A percentile compares a stretch with the other conserved stretches of the same genome.
Evolutionary conservation across 2,888 invertebrate genomes (phyloP).

Genomic region (Caenorhabditis sp.): DNA sequence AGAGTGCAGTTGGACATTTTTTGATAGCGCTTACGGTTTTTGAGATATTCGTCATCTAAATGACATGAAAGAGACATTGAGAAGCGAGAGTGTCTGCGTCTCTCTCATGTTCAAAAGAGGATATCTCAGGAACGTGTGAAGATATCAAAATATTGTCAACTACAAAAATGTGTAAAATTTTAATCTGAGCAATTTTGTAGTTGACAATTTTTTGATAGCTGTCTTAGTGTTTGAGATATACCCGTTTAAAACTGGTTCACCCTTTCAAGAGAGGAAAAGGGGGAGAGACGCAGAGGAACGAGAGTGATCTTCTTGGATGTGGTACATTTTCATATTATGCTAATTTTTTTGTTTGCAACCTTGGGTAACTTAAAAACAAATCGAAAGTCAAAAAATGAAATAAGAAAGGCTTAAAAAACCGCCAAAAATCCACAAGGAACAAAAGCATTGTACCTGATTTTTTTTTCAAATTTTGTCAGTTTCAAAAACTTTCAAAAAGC

Average conservation of each 20-base stretch:
- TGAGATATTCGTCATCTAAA: no score
- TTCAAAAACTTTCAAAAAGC: neutral
- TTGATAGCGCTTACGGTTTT: no score
- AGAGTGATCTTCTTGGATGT: no score
- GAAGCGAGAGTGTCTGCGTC: neutral
- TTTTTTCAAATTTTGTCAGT: neutral
- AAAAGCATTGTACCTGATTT: no score
- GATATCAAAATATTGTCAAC: neutral
- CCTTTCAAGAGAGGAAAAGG: neutral
- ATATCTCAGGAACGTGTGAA: neutral
- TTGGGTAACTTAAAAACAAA: no score
- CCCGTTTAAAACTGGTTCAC: neutral
- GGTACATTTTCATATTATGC: no score
- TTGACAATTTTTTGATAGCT: conserved; percentile 6
- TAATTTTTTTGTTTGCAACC: no score
- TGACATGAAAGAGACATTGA: neutral
- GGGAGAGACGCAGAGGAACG: neutral
- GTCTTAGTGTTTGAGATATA: neutral
- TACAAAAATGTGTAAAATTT: neutral
- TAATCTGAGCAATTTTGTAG: conserved; percentile 1
- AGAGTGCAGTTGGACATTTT: no score
- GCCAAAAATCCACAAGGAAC: no score
- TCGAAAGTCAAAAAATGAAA: no score
- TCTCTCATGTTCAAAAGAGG: neutral
- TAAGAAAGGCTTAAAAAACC: no score